Conservation (phyloP, 2,113 vertebrate genomes). For the Corythaixoides concolor region DNA sequence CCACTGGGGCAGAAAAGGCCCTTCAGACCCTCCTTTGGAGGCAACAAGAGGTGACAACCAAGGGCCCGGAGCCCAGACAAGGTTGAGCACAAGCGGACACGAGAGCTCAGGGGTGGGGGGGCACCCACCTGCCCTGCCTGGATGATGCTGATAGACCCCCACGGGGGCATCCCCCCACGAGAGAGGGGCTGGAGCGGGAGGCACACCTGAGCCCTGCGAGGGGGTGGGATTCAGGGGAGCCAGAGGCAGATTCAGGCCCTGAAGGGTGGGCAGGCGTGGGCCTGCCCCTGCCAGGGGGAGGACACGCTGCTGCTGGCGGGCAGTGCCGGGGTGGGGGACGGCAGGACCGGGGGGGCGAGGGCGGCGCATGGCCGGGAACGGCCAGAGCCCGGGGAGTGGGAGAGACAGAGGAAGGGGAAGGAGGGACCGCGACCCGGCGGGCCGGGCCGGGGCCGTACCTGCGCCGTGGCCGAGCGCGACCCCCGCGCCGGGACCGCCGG, state of each 20-base stretch:
- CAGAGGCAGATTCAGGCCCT: neutral
- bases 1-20: neutral
- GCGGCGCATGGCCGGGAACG: neutral
- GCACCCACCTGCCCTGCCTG: neutral
- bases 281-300: neutral
- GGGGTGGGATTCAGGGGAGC: no score
- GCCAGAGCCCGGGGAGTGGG: neutral
- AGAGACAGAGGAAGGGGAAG: neutral
- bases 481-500: constrained; percentile 23
- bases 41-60: neutral
- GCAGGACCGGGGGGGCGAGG: no score
- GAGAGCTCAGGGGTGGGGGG: neutral
- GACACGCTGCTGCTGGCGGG: neutral
- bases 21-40: neutral
- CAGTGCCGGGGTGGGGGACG: neutral
- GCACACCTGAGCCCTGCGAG: neutral
- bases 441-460: neutral
- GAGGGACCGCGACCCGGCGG: neutral
- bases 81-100: neutral
- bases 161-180: fast-evolving
- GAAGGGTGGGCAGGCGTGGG: neutral
- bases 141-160: fast-evolving
- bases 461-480: neutral
- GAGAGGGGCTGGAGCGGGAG: neutral
- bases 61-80: no score